Evolutionary conservation across 2,113 vertebrate species (phyloP).

Genomic region (Brienomyrus longianalis): DNA sequence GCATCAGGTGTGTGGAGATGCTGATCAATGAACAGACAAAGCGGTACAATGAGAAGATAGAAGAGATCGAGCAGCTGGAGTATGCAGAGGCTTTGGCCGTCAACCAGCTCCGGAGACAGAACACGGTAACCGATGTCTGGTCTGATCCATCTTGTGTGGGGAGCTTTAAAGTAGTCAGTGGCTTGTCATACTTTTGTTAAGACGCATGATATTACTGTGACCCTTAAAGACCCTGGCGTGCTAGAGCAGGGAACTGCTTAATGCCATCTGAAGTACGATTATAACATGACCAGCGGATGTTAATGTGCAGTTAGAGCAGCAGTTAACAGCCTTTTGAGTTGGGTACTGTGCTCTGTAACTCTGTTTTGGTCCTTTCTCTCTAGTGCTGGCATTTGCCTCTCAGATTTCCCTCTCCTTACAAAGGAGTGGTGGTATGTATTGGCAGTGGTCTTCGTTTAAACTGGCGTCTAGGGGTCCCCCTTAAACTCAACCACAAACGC

Average conservation of each 20-base stretch:
- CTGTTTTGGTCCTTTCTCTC: constrained; percentile 44
- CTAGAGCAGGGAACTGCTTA: not conserved
- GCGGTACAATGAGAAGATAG: constrained; percentile 89
- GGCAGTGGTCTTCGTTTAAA: constrained; percentile 32
- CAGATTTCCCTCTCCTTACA: constrained; percentile 84
- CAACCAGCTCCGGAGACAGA: constrained; percentile 76
- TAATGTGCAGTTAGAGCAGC: not conserved
- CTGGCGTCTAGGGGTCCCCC: constrained; percentile 25
- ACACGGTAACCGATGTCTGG: constrained; percentile 56
- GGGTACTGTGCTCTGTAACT: not conserved
- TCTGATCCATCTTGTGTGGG: not conserved
- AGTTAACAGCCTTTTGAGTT: not conserved
- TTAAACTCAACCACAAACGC: constrained; percentile 38
- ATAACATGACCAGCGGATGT: not conserved
- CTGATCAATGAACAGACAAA: constrained; percentile 89
- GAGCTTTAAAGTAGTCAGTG: not conserved
- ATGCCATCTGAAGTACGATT: not conserved
- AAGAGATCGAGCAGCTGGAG: constrained; percentile 90
- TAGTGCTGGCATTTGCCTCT: constrained; percentile 91
- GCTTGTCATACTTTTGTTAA: not conserved
- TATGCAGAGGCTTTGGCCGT: constrained; percentile 78
- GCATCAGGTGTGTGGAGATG: constrained; percentile 84
- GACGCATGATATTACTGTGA: not conserved
- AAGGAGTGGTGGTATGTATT: constrained; percentile 93
- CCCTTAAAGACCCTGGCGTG: not conserved